Percentiles rank a stretch among this genome's conserved stretches.
These are phyloP conservation scores for Rhogogaster chlorosoma DNA, from an alignment of 2,888 invertebrate genomes.

Conservation along the genomic window DNA sequence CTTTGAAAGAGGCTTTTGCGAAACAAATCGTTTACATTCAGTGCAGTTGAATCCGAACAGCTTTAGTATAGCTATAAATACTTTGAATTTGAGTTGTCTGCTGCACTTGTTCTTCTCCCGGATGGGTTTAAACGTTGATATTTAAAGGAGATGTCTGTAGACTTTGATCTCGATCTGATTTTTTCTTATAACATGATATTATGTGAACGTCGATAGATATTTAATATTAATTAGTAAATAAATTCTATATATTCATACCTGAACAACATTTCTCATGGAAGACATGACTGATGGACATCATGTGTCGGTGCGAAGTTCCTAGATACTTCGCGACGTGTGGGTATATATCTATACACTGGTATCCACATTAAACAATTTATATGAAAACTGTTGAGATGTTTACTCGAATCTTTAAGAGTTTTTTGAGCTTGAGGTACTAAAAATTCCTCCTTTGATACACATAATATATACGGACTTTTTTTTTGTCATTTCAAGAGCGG, in stretches of 20 bases:
- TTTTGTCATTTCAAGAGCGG: background rate
- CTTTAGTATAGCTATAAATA: background rate
- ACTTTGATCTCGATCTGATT: background rate
- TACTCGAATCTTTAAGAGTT: background rate
- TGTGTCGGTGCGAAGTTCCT: background rate
- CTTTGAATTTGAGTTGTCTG: background rate
- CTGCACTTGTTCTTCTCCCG: background rate
- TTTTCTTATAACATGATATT: too few relatives aligned
- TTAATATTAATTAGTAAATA: too few relatives aligned
- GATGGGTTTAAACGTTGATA: too few relatives aligned
- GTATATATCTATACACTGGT: background rate
- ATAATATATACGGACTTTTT: background rate
- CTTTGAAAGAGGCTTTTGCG: background rate
- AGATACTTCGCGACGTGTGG: background rate
- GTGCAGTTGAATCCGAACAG: background rate
- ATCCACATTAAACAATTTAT: background rate
- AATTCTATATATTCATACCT: background rate
- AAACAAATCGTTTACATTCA: conserved; percentile 27
- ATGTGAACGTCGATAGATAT: too few relatives aligned
- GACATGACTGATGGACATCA: background rate
- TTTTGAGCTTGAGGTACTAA: background rate
- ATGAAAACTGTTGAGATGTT: background rate
- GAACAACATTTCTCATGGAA: background rate
- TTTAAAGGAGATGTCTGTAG: too few relatives aligned
- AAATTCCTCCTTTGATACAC: background rate